Evolutionary conservation across 2,797 vertebrate genomes (phyloP), one percentile per base, ranked within the genome.

Genomic region (Microctenopoma stevenorrisi): DNA sequence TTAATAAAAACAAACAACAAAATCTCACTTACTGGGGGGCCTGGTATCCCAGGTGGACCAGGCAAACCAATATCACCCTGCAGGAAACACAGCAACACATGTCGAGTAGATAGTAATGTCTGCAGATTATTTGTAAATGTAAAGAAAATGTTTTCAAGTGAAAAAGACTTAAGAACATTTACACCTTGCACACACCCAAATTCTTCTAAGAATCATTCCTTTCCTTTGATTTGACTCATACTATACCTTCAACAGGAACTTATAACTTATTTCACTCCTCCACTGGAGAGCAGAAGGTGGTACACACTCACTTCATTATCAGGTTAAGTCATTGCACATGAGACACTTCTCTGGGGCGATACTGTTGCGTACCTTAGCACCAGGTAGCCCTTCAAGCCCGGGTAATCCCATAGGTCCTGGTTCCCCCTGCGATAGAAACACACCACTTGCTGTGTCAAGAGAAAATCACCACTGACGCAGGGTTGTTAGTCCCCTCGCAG

Each of bases 391-490:
- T 94, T 99, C 97, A 61, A 98, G 91, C 73, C 97, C 98, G 40
- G 97, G 97, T 84, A 99, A 91, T 79, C 98, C 98, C 97, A 98
- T 99, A 1, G 93, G 91, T 68, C 98, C 98, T 10, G 95, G 92
- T 62, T 99, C 97, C 51, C 97, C 97, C 98, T 99, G 83, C 61
- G 84, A 84, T 58, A 83, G 74, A 72, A 85, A 85, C 65, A 87
- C 68, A 87, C 28, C 71, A 57, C 68, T 53, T 65, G 73, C 65
- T 78, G 60, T 46, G 70, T 72, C 51, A 84, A 73, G 49, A 79
- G 49, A 56, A 48, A 26, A n/a, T 54, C 53, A 64, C 42, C 18
- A n/a, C 53, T 66, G 40, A 68, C 63, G 44, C 25, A 58, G 30
- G 54, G 57, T 51, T 52, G 30, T 51, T 65, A 33, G 12, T 52